Evolutionary conservation across 2,113 vertebrate species (phyloP).

Genomic region (Sarotherodon lohbergeri): DNA sequence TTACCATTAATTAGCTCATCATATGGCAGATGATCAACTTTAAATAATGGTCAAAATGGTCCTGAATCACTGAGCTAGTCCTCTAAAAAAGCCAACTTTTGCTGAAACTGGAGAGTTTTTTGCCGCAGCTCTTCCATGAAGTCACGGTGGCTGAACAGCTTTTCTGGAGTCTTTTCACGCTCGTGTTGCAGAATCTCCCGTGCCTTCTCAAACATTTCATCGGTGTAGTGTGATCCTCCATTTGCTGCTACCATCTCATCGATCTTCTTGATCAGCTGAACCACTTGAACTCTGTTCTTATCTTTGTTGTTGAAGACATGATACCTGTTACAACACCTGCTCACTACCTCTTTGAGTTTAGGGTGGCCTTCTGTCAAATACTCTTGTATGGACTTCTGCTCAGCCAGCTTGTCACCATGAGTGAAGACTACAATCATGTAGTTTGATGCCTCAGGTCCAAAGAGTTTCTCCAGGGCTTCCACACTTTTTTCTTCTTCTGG

Average conservation of each 20-base stretch:
- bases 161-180: not conserved
- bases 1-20: not conserved
- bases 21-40: not conserved
- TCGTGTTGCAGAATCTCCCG: not conserved
- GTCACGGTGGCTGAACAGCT: not conserved
- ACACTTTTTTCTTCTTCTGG: constrained; percentile 21
- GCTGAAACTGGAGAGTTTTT: not conserved
- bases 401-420: not conserved
- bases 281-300: not conserved
- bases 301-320: constrained; percentile 35
- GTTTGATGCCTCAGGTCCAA: not conserved
- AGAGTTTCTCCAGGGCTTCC: constrained; percentile 11
- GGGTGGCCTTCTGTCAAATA: not conserved
- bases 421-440: not conserved
- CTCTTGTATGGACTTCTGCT: not conserved
- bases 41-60: not conserved
- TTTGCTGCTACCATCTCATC: constrained; percentile 30
- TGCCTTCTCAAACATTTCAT: not conserved
- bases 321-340: constrained; percentile 2
- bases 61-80: not conserved
- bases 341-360: constrained; percentile 3
- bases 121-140: not conserved
- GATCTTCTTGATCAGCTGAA: not conserved
- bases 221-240: not conserved
- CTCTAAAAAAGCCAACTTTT: not conserved